Base-by-base conservation (phyloP, 2,797 vertebrate genomes). In the Nannoperca obscura region DNA sequence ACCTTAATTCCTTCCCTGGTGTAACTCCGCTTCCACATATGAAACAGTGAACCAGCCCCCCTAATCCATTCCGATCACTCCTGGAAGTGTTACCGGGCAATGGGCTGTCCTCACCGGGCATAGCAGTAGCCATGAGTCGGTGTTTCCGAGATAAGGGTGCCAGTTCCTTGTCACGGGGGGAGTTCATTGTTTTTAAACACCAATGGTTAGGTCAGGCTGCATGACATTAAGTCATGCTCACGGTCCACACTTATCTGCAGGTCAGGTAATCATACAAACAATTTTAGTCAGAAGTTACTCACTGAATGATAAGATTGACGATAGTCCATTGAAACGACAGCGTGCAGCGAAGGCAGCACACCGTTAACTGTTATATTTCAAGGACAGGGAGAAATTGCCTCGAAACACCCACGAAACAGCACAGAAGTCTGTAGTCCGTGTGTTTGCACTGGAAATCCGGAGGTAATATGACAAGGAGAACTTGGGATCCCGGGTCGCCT, bases 1-100 rank as follows among this genome's bases (percentile, higher is more conserved):
- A 88, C 91, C 91, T 82, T 12, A 96, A 83, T 88, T 97, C 97
- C 89, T 96, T 96, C 49, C 97, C 97, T 1, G 95, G 92, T 38
- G 96, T 95, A 59, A 99, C 97, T 61, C 96, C 96, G 79, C 97
- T 96, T 55, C 97, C 97, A 86, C 97, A 99, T 80, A 99, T 93
- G 79, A 98, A 99, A 90, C 97, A 99, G 80, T 96, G 96, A 7
- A 98, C 93, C 44, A 96, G 86, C 53, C 79, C 89, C 62, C 81
- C 89, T 8, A 90, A 76, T 81, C 95, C 94, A 69, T 95, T 95
- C 47, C 94, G 95, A 72, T 94, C 92, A 42, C 74, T 73, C 88
- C 94, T 91, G 93, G 94, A 91, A 77, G 84, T 84, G 87, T 88
- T 86, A 53, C 88, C 93, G 88, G 92, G 84, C 87, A 89, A 58